Evolutionary conservation across 2,113 vertebrate genomes (phyloP).

Genomic region (Psilopogon haemacephalus): DNA sequence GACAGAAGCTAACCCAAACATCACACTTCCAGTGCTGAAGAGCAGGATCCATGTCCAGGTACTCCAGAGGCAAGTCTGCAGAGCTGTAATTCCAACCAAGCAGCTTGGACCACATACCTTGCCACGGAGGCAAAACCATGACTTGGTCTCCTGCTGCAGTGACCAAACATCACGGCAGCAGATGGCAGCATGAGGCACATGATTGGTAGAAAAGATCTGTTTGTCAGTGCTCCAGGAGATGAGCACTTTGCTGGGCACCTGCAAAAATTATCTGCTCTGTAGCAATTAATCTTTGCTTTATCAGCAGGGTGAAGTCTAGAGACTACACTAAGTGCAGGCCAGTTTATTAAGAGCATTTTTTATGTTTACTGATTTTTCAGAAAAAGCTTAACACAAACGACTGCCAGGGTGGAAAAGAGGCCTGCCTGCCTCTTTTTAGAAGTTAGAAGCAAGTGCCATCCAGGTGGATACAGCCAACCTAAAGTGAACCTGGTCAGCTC

Average conservation of each 20-base stretch:
- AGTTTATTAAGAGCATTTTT: not conserved
- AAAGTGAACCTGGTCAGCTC: not conserved
- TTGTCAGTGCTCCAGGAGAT: not conserved
- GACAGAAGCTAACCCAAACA: not conserved
- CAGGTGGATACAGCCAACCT: not conserved
- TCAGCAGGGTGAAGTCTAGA: not conserved
- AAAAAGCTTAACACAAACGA: not conserved
- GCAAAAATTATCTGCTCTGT: not conserved
- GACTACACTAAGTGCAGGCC: not conserved
- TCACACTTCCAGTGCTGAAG: not conserved
- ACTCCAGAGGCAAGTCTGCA: not conserved
- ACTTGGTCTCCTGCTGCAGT: not conserved
- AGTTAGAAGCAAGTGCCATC: not conserved
- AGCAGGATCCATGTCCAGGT: not conserved
- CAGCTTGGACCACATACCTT: not conserved
- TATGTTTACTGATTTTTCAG: not conserved
- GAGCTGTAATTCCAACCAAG: not conserved
- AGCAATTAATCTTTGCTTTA: not conserved
- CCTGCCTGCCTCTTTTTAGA: not conserved
- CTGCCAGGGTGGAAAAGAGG: not conserved
- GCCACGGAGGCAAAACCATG: not conserved
- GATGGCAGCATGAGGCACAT: not conserved
- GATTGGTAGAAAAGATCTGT: not conserved
- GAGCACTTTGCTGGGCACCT: not conserved
- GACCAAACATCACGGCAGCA: not conserved